Evolutionary conservation across 2,888 invertebrate species (phyloP).

Genomic region (Hirudinaria manillensis): DNA sequence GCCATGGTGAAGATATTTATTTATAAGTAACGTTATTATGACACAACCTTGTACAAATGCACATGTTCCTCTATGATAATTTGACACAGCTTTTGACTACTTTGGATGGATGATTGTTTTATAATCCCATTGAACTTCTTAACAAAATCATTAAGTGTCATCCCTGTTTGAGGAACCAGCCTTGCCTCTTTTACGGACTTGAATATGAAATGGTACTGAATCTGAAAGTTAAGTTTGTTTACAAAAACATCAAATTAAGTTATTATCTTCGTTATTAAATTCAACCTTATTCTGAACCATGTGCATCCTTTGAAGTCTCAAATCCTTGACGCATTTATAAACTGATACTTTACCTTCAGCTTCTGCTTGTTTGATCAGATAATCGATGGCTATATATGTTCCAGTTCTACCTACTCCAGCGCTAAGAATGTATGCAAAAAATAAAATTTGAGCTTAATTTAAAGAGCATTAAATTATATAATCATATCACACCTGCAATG

Average conservation of each 20-base stretch:
- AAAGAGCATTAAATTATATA: not conserved
- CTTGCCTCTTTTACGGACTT: not conserved
- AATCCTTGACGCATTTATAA: not conserved
- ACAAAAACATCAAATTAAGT: not conserved
- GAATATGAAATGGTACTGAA: not conserved
- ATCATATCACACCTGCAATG: constrained; percentile 2
- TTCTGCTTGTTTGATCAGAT: too few relatives aligned
- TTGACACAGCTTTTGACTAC: too few relatives aligned
- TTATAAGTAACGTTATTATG: too few relatives aligned
- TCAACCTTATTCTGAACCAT: constrained; percentile 2
- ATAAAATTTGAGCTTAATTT: not conserved
- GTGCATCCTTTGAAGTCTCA: constrained; percentile 14
- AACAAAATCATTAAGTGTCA: too few relatives aligned
- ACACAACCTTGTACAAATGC: too few relatives aligned
- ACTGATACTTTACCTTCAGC: not conserved
- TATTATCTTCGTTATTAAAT: not conserved
- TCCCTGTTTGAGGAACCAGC: not conserved
- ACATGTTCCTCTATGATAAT: too few relatives aligned
- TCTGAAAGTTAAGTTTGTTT: not conserved
- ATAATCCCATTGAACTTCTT: too few relatives aligned
- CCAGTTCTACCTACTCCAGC: constrained; percentile 15
- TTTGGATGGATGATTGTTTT: too few relatives aligned
- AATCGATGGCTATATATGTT: constrained; percentile 3
- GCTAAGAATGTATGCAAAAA: not conserved
- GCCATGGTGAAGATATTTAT: too few relatives aligned